Evolutionary conservation across 2,888 invertebrate genomes (phyloP).

Genomic region (Dasysyrphus tricinctus): DNA sequence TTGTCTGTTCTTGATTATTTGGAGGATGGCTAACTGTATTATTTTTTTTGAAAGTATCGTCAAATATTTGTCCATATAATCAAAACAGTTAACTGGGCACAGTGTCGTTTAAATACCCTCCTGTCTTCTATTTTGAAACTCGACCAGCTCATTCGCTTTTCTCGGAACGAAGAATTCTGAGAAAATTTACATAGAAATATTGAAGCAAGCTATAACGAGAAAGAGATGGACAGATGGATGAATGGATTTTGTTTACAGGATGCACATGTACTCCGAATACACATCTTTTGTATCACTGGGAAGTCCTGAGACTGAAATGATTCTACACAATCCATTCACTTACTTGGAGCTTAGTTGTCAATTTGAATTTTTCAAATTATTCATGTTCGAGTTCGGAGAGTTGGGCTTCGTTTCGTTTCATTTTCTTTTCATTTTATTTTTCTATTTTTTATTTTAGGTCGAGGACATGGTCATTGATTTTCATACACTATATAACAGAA

Average conservation of each 20-base stretch:
- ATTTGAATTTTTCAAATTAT: slow-evolving; percentile 72
- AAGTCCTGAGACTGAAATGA: slow-evolving; percentile 56
- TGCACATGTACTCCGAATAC: slow-evolving; percentile 42
- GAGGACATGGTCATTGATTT: slow-evolving; percentile 74
- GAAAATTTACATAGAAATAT: slow-evolving; percentile 13
- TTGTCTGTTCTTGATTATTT: too few relatives aligned
- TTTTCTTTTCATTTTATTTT: slow-evolving; percentile 7
- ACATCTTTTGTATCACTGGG: slow-evolving; percentile 62
- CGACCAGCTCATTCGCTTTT: neutral
- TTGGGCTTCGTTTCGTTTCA: neutral
- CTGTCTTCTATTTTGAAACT: neutral
- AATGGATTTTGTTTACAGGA: slow-evolving; percentile 70
- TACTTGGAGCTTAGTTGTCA: slow-evolving; percentile 73
- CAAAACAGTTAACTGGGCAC: neutral
- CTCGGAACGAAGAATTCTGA: neutral
- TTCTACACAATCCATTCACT: slow-evolving; percentile 63
- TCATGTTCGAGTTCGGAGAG: slow-evolving; percentile 45
- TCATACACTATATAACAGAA: slow-evolving; percentile 52
- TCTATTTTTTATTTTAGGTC: slow-evolving; percentile 42
- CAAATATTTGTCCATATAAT: too few relatives aligned
- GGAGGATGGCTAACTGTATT: too few relatives aligned
- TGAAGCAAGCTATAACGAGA: slow-evolving; percentile 12
- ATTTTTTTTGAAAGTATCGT: too few relatives aligned
- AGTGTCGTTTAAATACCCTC: neutral
- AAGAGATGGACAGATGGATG: slow-evolving; percentile 71